These are phyloP conservation scores for Artemia franciscana DNA, from an alignment of 1,140 invertebrate genomes.

Conservation along the genomic window DNA sequence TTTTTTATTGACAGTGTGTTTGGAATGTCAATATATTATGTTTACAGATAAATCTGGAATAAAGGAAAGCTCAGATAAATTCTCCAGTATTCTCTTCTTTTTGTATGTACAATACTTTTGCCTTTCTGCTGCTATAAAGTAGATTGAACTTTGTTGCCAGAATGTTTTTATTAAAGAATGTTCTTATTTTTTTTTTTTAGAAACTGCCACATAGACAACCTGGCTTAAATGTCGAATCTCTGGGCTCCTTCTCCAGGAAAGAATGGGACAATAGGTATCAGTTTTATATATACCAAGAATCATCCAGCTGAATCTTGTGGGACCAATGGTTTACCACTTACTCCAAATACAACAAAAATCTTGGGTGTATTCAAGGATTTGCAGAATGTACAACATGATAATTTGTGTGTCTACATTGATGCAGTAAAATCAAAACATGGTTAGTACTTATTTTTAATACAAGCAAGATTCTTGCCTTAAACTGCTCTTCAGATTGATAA, in stretches of 20 bases:
- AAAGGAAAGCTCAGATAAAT: too few relatives aligned
- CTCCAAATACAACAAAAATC: slow-evolving; percentile 85
- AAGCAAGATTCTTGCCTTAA: slow-evolving; percentile 68
- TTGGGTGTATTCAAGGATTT: slow-evolving; percentile 63
- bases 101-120: too few relatives aligned
- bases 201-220: not conserved
- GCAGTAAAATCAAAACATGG: slow-evolving; percentile 82
- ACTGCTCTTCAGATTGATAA: too few relatives aligned
- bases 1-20: too few relatives aligned
- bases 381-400: slow-evolving; percentile 48
- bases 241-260: not conserved
- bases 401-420: slow-evolving; percentile 72
- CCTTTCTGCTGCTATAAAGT: not conserved
- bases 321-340: slow-evolving; percentile 78
- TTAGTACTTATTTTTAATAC: slow-evolving; percentile 46
- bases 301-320: slow-evolving; percentile 80
- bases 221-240: not conserved
- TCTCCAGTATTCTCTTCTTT: too few relatives aligned
- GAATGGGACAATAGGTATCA: not conserved
- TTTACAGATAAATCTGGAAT: too few relatives aligned
- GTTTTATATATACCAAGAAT: slow-evolving; percentile 17
- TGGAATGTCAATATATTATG: too few relatives aligned
- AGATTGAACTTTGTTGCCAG: not conserved
- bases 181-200: not conserved
- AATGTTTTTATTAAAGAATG: not conserved